These are phyloP conservation scores for Cyprinodon brontotheroides DNA, from an alignment of 2,113 vertebrate species.

Conservation along the genomic window DNA sequence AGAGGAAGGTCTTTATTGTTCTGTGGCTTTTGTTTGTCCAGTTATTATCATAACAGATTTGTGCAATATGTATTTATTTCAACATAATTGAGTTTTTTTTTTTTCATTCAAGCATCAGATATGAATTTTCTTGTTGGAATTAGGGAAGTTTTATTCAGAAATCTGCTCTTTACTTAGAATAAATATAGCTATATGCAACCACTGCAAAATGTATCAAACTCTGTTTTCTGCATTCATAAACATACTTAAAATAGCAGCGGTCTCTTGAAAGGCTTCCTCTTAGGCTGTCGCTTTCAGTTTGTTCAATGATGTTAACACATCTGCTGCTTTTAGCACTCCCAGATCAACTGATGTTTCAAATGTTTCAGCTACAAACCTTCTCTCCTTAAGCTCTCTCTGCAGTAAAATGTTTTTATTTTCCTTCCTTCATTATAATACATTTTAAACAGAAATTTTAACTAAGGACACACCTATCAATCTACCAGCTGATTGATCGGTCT, in stretches of 20 bases:
- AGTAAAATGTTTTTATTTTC: not conserved
- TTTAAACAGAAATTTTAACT: not conserved
- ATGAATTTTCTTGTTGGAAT: not conserved
- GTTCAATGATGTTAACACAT: constrained; percentile 10
- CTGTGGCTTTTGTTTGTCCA: too few relatives aligned
- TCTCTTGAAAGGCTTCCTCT: constrained; percentile 1
- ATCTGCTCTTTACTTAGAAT: not conserved
- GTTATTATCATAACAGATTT: not conserved
- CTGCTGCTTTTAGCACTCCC: constrained; percentile 1
- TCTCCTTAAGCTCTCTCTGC: not conserved
- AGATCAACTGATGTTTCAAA: constrained; percentile 1
- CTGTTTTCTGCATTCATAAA: not conserved
- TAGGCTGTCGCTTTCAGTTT: not conserved
- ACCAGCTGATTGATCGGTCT: too few relatives aligned
- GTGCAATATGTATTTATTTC: not conserved
- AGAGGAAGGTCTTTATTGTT: too few relatives aligned
- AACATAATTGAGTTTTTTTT: not conserved
- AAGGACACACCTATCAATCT: too few relatives aligned
- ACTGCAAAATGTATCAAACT: not conserved
- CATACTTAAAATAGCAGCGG: not conserved
- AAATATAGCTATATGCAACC: not conserved
- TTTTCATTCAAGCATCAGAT: not conserved
- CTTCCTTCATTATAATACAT: not conserved
- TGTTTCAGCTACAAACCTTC: not conserved
- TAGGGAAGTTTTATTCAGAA: not conserved